These are phyloP conservation scores for Cyanocitta stelleri DNA, from an alignment of 2,113 vertebrate genomes.

Conservation along the genomic window DNA sequence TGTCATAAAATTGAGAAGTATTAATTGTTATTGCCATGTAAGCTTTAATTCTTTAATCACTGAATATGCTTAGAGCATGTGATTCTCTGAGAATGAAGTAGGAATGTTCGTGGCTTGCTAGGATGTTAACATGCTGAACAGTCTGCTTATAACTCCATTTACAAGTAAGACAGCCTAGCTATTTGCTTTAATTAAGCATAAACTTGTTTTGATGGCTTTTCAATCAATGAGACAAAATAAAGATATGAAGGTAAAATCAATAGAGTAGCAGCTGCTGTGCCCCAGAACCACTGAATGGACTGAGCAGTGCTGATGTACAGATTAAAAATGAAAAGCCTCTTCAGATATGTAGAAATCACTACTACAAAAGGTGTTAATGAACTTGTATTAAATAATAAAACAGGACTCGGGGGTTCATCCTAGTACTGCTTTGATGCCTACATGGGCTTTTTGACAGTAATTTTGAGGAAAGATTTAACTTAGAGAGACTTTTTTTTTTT, in stretches of 20 bases:
- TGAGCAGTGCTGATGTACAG: not conserved
- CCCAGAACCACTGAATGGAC: not conserved
- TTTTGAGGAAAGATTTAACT: conserved; percentile 28
- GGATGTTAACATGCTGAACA: not conserved
- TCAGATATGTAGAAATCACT: not conserved
- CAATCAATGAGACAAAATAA: not conserved
- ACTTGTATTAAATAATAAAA: conserved; percentile 41
- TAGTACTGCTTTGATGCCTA: conserved; percentile 14
- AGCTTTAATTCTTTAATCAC: not conserved
- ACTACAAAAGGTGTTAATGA: conserved; percentile 13
- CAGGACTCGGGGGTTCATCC: not conserved
- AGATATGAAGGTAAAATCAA: not conserved
- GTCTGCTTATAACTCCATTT: not conserved
- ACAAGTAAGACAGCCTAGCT: not conserved
- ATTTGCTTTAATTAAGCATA: not conserved
- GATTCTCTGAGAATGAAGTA: not conserved
- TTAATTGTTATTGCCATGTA: not conserved
- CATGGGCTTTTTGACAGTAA: not conserved
- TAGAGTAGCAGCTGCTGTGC: not conserved
- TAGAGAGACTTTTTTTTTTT: not conserved
- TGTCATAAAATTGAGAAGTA: not conserved
- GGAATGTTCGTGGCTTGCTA: not conserved
- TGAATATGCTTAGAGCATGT: not conserved
- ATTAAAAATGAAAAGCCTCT: not conserved
- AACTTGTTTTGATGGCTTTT: not conserved